Evolutionary conservation across 2,888 invertebrate species (phyloP), one percentile per base, ranked within the genome.

Genomic region (Cataglyphis livida): DNA sequence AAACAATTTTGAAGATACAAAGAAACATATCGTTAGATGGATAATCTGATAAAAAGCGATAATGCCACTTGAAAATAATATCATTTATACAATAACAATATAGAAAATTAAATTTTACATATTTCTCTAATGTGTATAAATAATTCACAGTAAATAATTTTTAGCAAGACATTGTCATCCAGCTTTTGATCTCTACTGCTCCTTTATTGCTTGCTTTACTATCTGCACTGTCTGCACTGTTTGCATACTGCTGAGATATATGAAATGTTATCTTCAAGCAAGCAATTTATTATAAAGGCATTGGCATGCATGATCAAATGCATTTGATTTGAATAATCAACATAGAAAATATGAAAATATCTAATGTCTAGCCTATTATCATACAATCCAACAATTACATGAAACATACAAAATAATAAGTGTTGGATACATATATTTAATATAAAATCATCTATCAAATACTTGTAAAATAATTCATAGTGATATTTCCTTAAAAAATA

Each of bases 311-410:
- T 9, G 59, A 10, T 21, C 25, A 41, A 25, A 25, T 6, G 41
- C 59, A 44, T 4, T 32, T 32, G 32, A 25, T 25, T 25, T 7
- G 21, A 4, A 57, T n/a, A n/a, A 48, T 12, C 25, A 28, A 51
- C 48, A n/a, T 7, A 51, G n/a, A 59, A 70, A 68, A 78, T 25
- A 59, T 51, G 21, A n/a, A 35, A 76, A 57, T n/a, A 12, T 78
- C 10, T 18, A 32, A 57, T 9, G 21, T 15, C 0, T n/a, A 25
- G 15, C 15, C 25, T 15, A n/a, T 3, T 32, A 15, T 68, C 68
- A 59, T 25, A 21, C 68, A 78, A 59, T 0, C 21, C 6, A 44
- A 1, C 7, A n/a, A 51, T 41, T 41, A 59, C 41, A 32, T 35
- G 25, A 15, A 44, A 66, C 2, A 59, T 0, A 1, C 3, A 28